Conservation (phyloP, 2,797 vertebrate genomes). For the Sphaeramia orbicularis region DNA sequence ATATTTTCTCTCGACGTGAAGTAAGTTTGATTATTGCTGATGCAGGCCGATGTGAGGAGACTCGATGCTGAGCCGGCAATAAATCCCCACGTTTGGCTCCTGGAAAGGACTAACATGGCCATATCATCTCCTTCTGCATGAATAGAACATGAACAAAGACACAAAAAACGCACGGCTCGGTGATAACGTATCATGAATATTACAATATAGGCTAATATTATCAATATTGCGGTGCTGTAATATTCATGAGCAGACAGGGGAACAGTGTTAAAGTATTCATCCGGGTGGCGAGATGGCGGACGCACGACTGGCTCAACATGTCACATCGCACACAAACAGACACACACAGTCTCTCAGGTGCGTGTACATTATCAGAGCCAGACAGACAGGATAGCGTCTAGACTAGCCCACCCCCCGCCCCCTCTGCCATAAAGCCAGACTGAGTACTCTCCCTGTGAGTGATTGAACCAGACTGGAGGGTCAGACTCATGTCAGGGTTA, state of each 20-base stretch:
- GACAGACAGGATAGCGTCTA: conserved; percentile 76
- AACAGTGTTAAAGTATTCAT: conserved; percentile 55
- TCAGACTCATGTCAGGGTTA: conserved; percentile 67
- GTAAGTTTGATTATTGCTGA: conserved; percentile 42
- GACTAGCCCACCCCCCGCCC: conserved; percentile 38
- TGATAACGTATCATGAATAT: conserved; percentile 72
- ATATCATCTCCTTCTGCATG: conserved; percentile 63
- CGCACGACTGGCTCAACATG: conserved; percentile 21
- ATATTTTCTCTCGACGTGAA: conserved; percentile 3
- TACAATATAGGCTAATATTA: conserved; percentile 63
- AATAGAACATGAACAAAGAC: conserved; percentile 71
- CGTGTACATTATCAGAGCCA: conserved; percentile 70
- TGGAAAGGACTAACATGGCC: conserved; percentile 39
- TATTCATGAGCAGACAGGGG: conserved; percentile 58
- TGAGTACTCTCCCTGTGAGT: conserved; percentile 54
- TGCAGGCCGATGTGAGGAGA: conserved; percentile 23
- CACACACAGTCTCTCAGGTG: conserved; percentile 57
- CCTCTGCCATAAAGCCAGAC: conserved; percentile 62
- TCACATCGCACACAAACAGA: conserved; percentile 36
- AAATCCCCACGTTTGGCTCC: conserved; percentile 34
- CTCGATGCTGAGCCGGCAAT: conserved; percentile 46
- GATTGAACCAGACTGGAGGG: conserved; percentile 69
- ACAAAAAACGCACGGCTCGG: conserved; percentile 22
- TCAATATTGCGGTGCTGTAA: conserved; percentile 67
- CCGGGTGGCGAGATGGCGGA: conserved; percentile 18